Evolutionary conservation across 2,888 invertebrate genomes (phyloP).

Genomic region (Megaustenia siamemsis): DNA sequence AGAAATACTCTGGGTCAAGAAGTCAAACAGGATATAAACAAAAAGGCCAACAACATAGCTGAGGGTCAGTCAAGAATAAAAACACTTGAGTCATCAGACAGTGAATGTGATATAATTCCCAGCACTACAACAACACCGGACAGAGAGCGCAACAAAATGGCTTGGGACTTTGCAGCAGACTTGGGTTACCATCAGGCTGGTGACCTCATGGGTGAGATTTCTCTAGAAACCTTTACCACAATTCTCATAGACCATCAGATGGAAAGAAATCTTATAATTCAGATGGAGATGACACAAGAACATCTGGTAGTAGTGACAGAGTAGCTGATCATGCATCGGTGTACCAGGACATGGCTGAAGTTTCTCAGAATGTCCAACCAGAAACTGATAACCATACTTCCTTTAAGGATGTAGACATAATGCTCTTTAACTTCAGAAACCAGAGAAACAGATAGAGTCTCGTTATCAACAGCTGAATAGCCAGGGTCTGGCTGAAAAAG

Average conservation of each 20-base stretch:
- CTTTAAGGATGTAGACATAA: constrained; percentile 60
- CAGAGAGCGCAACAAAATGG: constrained; percentile 58
- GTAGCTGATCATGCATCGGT: constrained; percentile 48
- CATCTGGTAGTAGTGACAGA: constrained; percentile 57
- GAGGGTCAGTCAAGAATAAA: constrained; percentile 73
- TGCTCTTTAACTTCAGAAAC: constrained; percentile 66
- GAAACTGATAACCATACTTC: neutral
- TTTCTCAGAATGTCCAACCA: constrained; percentile 31
- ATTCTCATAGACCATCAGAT: constrained; percentile 34
- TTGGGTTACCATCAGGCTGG: constrained; percentile 63
- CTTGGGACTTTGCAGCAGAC: constrained; percentile 74
- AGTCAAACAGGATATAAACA: constrained; percentile 65
- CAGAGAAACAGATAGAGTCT: constrained; percentile 61
- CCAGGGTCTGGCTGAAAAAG: constrained; percentile 67
- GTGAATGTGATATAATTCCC: constrained; percentile 59
- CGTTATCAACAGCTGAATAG: constrained; percentile 60
- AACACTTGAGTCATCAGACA: constrained; percentile 60
- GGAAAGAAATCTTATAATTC: constrained; percentile 56
- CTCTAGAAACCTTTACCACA: constrained; percentile 40
- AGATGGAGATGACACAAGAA: constrained; percentile 61
- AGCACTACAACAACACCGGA: constrained; percentile 61
- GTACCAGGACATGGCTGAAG: constrained; percentile 45
- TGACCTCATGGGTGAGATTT: constrained; percentile 44
- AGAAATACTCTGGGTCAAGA: constrained; percentile 59
- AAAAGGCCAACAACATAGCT: constrained; percentile 59